Evolutionary conservation across 2,888 invertebrate genomes (phyloP).

Genomic region (Chymomyza caudatula): DNA sequence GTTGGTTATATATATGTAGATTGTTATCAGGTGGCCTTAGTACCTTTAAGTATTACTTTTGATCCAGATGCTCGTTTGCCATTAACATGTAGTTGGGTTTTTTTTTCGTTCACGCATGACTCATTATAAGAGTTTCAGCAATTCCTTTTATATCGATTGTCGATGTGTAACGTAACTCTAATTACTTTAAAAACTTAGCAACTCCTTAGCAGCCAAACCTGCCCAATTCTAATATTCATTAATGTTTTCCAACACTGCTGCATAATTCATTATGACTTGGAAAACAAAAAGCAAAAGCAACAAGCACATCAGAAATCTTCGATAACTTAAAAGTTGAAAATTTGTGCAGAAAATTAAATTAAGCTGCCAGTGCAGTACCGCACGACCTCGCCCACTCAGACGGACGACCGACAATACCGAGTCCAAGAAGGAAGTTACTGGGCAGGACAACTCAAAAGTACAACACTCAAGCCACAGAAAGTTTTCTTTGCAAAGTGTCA

Average conservation of each 20-base stretch:
- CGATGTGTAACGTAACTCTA: too few relatives aligned
- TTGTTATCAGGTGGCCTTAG: too few relatives aligned
- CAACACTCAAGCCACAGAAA: constrained; percentile 65
- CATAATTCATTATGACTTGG: constrained; percentile 64
- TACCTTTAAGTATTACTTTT: too few relatives aligned
- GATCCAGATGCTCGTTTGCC: too few relatives aligned
- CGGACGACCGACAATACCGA: not conserved
- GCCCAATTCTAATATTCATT: too few relatives aligned
- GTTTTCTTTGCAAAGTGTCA: constrained; percentile 67
- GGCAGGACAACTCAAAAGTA: constrained; percentile 37
- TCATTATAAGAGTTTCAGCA: too few relatives aligned
- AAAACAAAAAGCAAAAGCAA: constrained; percentile 10
- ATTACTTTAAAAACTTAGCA: constrained; percentile 52
- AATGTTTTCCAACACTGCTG: constrained; percentile 34
- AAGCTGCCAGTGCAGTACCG: constrained; percentile 48
- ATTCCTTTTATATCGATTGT: too few relatives aligned
- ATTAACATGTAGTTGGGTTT: too few relatives aligned
- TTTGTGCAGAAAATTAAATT: constrained; percentile 68
- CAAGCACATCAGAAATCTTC: constrained; percentile 42
- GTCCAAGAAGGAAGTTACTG: constrained; percentile 6
- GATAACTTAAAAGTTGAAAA: constrained; percentile 59
- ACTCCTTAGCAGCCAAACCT: constrained; percentile 5
- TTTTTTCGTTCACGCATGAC: too few relatives aligned
- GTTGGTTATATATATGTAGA: too few relatives aligned
- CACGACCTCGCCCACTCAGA: not conserved